phyloP scores from a whole-genome alignment of 2,888 invertebrate species.

The Parthenolecanium corni region DNA sequence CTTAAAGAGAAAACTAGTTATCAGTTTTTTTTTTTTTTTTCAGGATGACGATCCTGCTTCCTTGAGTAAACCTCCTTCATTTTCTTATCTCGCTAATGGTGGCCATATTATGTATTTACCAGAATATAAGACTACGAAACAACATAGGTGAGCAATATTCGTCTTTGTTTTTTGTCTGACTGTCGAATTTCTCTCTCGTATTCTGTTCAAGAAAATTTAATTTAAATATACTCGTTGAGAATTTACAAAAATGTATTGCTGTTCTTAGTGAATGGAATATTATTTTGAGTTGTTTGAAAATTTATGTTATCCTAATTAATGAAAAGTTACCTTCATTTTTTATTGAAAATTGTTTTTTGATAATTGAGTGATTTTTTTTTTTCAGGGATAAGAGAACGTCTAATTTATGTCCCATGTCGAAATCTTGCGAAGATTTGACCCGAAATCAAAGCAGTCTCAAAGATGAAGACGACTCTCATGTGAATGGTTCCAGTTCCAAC shows the following conservation, averaged over 20 bases:
- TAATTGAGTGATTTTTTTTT: no score
- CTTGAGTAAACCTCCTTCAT: constrained; percentile 39
- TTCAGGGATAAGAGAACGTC: no score
- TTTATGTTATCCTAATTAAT: not conserved
- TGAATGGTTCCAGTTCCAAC: constrained; percentile 5
- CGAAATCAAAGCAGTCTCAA: constrained; percentile 26
- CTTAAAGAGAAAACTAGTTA: not conserved
- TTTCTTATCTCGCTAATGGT: constrained; percentile 51
- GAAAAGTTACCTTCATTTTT: constrained; percentile 4
- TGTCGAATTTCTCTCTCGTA: no score
- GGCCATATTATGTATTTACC: constrained; percentile 74
- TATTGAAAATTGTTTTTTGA: no score
- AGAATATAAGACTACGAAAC: constrained; percentile 35
- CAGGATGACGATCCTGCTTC: constrained; percentile 36
- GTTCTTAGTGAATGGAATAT: not conserved
- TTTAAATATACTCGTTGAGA: not conserved
- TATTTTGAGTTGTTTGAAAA: not conserved
- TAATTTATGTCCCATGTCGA: constrained; percentile 36
- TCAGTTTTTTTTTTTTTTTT: not conserved
- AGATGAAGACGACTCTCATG: constrained; percentile 7
- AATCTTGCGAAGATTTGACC: constrained; percentile 41
- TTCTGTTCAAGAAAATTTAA: not conserved
- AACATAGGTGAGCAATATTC: constrained; percentile 2
- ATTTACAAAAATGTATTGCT: not conserved
- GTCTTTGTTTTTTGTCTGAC: no score